Base-by-base conservation (phyloP, 2,888 invertebrate genomes). In the Ophion slaviceki region DNA sequence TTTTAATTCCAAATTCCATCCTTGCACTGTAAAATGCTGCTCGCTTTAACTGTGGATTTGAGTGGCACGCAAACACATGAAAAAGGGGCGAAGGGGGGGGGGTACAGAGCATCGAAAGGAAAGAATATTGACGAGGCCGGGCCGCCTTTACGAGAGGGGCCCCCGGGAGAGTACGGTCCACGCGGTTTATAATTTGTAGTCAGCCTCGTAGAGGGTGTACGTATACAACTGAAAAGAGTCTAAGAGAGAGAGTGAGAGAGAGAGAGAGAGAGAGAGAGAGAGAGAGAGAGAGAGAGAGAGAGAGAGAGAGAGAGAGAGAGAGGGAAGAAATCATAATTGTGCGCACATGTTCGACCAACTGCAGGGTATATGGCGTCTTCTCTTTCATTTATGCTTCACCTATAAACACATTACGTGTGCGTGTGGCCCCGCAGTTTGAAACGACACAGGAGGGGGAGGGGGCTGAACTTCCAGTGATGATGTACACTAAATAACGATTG, bases 321-420 rank as follows among this genome's bases (percentile, higher is more conserved):
- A 74, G 57, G 62, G 40, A 89, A 86, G 88, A 87, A 84, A 83
- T 81, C 84, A 87, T 88, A 89, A 89, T 88, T 86, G 89, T 85
- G 85, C 85, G 82, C 90, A 88, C 87, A 88, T 90, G 89, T 86
- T 87, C 87, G 83, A 47, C 74, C 87, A 86, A 84, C 86, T 86
- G 88, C 85, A 81, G 74, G 40, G 59, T 67, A 72, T 45, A 47
- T 70, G 67, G 82, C 68, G 61, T 75, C 61, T 68, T 79, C 79
- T 83, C 68, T 57, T 47, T 61, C 61, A 32, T 83, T 20, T 62
- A 45, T 36, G 59, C 53, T 5, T 28, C 67, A 14, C 17, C 40
- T 20, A 75, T 74, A 72, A 82, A 66, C 40, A 61, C 40, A 40
- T 40, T 40, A 72, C 28, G 32, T 53, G 57, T 75, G 68, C 64